Conservation (phyloP, 2,113 vertebrate species). For the Coturnix japonica region DNA sequence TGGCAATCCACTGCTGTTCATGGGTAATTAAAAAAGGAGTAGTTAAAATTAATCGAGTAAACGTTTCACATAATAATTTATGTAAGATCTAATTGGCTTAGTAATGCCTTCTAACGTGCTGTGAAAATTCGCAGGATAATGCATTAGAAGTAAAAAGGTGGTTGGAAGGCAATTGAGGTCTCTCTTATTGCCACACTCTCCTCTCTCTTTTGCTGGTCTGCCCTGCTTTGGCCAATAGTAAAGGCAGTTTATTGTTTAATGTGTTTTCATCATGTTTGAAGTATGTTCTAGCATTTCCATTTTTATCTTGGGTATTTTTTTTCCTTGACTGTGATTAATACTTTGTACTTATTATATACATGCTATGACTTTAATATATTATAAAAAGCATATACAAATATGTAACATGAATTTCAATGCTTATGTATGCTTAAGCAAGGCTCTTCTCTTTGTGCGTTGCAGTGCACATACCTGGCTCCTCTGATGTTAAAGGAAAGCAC, state of each 20-base stretch:
- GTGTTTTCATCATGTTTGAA: neutral
- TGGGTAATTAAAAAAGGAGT: neutral
- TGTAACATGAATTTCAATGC: accelerated
- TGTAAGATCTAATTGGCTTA: neutral
- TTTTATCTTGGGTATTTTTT: neutral
- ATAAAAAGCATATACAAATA: neutral
- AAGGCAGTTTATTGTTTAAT: neutral
- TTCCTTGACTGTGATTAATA: neutral
- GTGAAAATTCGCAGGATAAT: neutral
- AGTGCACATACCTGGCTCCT: accelerated
- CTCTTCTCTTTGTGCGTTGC: neutral
- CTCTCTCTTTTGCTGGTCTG: neutral
- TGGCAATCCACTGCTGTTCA: neutral
- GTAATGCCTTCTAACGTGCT: neutral
- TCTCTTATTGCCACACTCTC: neutral
- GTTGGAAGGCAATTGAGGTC: neutral
- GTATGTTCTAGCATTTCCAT: neutral
- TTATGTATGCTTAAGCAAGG: neutral
- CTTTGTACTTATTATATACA: neutral
- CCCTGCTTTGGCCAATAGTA: no score
- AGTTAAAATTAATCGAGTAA: neutral
- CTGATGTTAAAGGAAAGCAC: neutral
- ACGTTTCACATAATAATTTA: neutral
- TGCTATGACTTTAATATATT: no score
- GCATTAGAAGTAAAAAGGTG: neutral